Evolutionary conservation across 2,113 vertebrate genomes (phyloP).

Genomic region (Ptyas mucosa): DNA sequence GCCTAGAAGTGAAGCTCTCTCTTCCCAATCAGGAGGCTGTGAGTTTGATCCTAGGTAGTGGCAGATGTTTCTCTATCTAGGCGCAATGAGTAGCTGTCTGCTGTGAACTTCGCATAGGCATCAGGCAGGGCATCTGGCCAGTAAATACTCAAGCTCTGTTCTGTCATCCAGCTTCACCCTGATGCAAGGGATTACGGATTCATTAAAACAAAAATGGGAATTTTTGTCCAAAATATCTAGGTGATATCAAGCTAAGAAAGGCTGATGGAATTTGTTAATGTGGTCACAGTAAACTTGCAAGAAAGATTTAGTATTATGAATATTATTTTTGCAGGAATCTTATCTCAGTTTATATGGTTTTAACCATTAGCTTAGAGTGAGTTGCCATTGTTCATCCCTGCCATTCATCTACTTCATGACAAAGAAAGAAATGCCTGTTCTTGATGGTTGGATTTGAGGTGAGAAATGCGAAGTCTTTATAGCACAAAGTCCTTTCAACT

Average conservation of each 20-base stretch:
- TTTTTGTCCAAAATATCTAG: neutral
- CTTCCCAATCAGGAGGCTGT: neutral
- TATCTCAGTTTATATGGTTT: neutral
- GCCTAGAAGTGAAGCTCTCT: neutral
- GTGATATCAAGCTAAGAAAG: neutral
- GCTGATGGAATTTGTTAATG: neutral
- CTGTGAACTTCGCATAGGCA: neutral
- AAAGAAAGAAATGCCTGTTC: neutral
- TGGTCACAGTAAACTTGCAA: neutral
- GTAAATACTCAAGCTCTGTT: neutral
- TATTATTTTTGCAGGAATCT: neutral
- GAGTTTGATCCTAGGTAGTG: neutral
- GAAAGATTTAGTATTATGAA: neutral
- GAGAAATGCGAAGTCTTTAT: neutral
- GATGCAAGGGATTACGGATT: neutral
- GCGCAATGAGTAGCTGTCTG: neutral
- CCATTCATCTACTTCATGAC: neutral
- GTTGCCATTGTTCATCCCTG: neutral
- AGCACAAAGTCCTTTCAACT: neutral
- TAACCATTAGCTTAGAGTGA: neutral
- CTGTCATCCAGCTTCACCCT: neutral
- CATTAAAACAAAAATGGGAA: neutral
- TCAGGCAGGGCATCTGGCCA: neutral
- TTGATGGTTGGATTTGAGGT: neutral
- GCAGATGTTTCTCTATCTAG: neutral